A percentile compares a stretch with the other conserved stretches of the same genome.
Evolutionary conservation across 2,113 vertebrate genomes (phyloP).

Genomic region (Aleadryas rufinucha): DNA sequence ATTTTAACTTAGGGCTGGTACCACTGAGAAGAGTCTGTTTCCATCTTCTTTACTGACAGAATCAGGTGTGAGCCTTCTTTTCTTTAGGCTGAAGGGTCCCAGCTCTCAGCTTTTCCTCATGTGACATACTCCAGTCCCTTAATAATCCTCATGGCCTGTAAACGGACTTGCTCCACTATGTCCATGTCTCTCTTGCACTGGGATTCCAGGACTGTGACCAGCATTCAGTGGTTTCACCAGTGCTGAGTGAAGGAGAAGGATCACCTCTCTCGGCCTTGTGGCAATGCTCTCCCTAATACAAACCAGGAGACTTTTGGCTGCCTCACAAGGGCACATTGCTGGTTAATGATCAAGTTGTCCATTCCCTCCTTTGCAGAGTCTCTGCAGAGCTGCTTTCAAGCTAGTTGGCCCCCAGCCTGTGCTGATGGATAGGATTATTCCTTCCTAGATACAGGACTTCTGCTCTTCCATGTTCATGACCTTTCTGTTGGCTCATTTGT

Average conservation of each 20-base stretch:
- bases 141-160: background rate
- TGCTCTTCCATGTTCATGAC: background rate
- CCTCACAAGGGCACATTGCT: background rate
- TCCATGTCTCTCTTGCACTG: background rate
- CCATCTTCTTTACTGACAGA: background rate
- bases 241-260: background rate
- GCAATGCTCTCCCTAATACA: background rate
- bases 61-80: background rate
- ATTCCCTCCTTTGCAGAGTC: background rate
- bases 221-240: background rate
- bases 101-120: background rate
- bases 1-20: background rate
- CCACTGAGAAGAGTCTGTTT: background rate
- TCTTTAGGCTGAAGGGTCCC: background rate
- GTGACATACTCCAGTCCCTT: background rate
- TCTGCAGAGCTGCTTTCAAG: background rate
- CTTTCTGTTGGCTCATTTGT: background rate
- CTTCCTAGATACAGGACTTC: background rate
- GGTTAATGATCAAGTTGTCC: background rate
- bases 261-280: background rate
- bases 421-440: background rate
- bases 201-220: background rate
- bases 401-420: background rate
- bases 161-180: background rate
- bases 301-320: background rate